Conservation (phyloP, 2,113 vertebrate genomes). For the Beaufortia kweichowensis region DNA sequence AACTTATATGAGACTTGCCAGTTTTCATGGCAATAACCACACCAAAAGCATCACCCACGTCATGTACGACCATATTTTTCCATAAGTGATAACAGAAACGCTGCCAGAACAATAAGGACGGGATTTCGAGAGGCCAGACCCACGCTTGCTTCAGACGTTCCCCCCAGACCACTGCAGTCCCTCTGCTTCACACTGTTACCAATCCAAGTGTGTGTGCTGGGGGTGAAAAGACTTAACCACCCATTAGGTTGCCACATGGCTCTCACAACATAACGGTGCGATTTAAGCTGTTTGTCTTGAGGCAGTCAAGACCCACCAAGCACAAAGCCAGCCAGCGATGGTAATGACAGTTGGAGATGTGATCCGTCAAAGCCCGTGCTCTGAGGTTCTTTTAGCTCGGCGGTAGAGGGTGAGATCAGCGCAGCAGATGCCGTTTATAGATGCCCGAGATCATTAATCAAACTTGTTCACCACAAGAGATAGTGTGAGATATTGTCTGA, state of each 20-base stretch:
- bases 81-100: slow-evolving; percentile 53
- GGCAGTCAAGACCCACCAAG: slow-evolving; percentile 52
- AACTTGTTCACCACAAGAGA: slow-evolving; percentile 57
- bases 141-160: slow-evolving; percentile 45
- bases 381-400: slow-evolving; percentile 50
- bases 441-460: slow-evolving; percentile 71
- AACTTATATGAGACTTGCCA: slow-evolving; percentile 41
- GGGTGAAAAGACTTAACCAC: slow-evolving; percentile 52
- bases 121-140: slow-evolving; percentile 33
- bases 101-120: slow-evolving; percentile 47
- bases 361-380: slow-evolving; percentile 37
- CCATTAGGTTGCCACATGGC: slow-evolving; percentile 53
- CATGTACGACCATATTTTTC: slow-evolving; percentile 50
- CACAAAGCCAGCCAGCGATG: slow-evolving; percentile 53
- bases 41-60: slow-evolving; percentile 53
- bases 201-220: slow-evolving; percentile 34
- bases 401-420: slow-evolving; percentile 63
- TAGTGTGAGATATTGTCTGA: slow-evolving; percentile 56
- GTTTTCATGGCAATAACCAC: slow-evolving; percentile 48
- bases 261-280: slow-evolving; percentile 48
- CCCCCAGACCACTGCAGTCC: slow-evolving; percentile 16
- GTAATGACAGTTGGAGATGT: slow-evolving; percentile 62
- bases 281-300: slow-evolving; percentile 51
- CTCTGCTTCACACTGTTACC: slow-evolving; percentile 35
- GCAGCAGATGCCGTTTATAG: slow-evolving; percentile 65